phyloP scores from a whole-genome alignment of 2,888 invertebrate genomes.

The Lepidocyrtinus sp. region DNA sequence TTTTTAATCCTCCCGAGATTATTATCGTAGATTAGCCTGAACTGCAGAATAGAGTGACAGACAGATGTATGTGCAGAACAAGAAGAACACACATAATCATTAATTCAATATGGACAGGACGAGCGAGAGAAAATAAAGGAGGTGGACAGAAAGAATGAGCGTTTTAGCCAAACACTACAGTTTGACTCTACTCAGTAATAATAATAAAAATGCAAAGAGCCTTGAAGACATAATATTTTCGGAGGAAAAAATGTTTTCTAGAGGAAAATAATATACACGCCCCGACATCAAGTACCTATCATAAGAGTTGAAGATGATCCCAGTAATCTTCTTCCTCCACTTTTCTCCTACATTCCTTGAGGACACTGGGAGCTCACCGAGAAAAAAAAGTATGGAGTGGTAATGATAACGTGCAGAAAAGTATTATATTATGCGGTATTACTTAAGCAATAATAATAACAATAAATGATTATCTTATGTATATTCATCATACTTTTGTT shows the following conservation, averaged over 20 bases:
- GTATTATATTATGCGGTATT: neutral
- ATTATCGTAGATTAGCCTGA: neutral
- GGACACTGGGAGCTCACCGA: constrained; percentile 26
- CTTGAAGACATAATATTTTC: constrained; percentile 51
- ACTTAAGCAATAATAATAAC: neutral
- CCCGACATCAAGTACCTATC: constrained; percentile 53
- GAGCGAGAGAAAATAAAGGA: too few relatives aligned
- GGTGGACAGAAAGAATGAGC: neutral
- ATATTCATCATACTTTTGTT: constrained; percentile 1
- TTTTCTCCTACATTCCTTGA: constrained; percentile 47
- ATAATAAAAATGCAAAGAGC: constrained; percentile 51
- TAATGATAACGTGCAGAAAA: constrained; percentile 26
- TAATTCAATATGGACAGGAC: constrained; percentile 1
- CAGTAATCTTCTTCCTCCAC: constrained; percentile 27
- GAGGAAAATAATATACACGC: constrained; percentile 40
- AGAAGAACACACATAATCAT: neutral
- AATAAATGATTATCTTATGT: constrained; percentile 10
- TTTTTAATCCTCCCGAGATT: constrained; percentile 42
- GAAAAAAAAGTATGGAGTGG: constrained; percentile 4
- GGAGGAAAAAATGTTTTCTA: neutral
- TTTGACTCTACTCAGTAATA: constrained; percentile 12
- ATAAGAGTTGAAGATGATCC: constrained; percentile 29
- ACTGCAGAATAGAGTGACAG: neutral
- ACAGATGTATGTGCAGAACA: neutral
- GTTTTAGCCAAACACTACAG: too few relatives aligned